A percentile compares a stretch with the other conserved stretches of the same genome.
These are phyloP conservation scores for Hestina assimilis DNA, from an alignment of 1,140 invertebrate genomes.

Conservation along the genomic window DNA sequence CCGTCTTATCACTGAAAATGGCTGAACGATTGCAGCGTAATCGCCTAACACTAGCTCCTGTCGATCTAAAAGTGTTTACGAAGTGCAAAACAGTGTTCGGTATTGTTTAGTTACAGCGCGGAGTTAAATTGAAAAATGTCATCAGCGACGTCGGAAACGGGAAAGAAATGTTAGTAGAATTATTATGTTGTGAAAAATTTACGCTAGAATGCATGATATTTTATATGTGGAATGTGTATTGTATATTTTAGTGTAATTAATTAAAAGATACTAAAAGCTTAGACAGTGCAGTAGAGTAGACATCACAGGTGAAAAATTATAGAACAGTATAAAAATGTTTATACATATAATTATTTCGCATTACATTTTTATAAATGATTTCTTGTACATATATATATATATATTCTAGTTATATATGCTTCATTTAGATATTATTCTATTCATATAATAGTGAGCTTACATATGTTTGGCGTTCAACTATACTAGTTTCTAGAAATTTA, in stretches of 20 bases:
- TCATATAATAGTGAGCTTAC: not conserved
- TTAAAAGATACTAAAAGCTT: no score
- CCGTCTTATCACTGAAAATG: conserved; percentile 73
- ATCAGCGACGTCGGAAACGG: conserved; percentile 49
- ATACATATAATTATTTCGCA: no score
- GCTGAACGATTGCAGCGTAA: conserved; percentile 61
- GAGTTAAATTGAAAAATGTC: conserved; percentile 62
- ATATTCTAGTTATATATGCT: no score
- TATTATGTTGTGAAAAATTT: conserved; percentile 9
- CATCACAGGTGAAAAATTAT: no score
- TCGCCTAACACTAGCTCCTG: conserved; percentile 47
- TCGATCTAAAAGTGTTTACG: conserved; percentile 55
- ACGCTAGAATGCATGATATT: no score
- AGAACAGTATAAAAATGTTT: no score
- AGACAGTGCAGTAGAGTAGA: no score
- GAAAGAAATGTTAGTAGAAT: conserved; percentile 61
- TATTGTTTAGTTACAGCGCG: conserved; percentile 45
- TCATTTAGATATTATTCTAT: not conserved
- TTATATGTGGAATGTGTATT: no score
- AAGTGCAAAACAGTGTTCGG: conserved; percentile 55
- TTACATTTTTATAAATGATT: no score
- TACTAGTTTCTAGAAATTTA: not conserved
- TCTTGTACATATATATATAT: no score
- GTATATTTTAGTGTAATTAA: no score
- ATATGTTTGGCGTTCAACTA: not conserved